Evolutionary conservation across 2,888 invertebrate species (phyloP).

Genomic region (Lycaena phlaeas): DNA sequence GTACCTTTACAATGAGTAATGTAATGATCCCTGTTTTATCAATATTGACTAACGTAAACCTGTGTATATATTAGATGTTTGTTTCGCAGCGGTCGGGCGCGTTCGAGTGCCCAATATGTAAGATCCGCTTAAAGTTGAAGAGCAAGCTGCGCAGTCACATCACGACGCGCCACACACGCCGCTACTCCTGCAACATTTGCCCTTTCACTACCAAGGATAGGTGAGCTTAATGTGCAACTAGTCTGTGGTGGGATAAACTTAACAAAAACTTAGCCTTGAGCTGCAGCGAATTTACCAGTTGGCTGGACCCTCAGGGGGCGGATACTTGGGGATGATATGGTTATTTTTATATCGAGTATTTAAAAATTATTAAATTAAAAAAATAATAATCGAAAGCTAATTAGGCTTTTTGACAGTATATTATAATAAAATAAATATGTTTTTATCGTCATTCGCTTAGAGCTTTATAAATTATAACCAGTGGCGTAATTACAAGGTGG

Average conservation of each 20-base stretch:
- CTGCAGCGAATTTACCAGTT: not conserved
- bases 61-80: not conserved
- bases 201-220: conserved; percentile 52
- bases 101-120: conserved; percentile 55
- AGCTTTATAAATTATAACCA: no score
- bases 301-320: no score
- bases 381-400: not conserved
- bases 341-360: no score
- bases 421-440: no score
- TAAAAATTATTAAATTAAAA: no score
- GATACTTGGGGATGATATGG: no score
- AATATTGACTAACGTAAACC: conserved; percentile 17
- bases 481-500: no score
- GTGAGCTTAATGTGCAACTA: conserved; percentile 19
- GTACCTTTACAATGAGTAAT: no score
- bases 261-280: not conserved
- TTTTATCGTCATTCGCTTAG: no score
- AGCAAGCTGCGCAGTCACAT: conserved; percentile 50
- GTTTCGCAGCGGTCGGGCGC: conserved; percentile 46
- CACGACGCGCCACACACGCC: conserved; percentile 52
- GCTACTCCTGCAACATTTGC: conserved; percentile 53
- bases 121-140: conserved; percentile 43
- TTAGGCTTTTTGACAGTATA: no score
- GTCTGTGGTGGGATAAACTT: not conserved
- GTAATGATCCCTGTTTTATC: no score